These are phyloP conservation scores for rabbit (Oryctolagus cuniculus) DNA, from an alignment of 2,113 vertebrate genomes.

Conservation along the genomic window mOryCun1.1 NC_091447.1:7302501-7303000, in stretches of 20 bases:
- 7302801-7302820: neutral
- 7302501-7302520: too few species aligned
- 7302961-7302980: neutral
- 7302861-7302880: neutral
- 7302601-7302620: too few species aligned
- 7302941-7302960: neutral
- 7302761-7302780: neutral
- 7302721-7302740: neutral
- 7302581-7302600: too few species aligned
- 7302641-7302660: neutral
- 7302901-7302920: neutral
- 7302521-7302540: too few species aligned
- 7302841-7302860: constrained; percentile 14
- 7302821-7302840: neutral
- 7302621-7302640: neutral
- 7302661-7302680: neutral
- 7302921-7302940: neutral
- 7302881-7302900: neutral
- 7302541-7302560: too few species aligned
- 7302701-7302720: neutral
- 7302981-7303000: neutral
- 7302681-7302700: neutral
- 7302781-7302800: neutral
- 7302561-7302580: too few species aligned
- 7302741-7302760: neutral